Conservation (phyloP, 2,113 vertebrate genomes). For the Leptodactylus fuscus region DNA sequence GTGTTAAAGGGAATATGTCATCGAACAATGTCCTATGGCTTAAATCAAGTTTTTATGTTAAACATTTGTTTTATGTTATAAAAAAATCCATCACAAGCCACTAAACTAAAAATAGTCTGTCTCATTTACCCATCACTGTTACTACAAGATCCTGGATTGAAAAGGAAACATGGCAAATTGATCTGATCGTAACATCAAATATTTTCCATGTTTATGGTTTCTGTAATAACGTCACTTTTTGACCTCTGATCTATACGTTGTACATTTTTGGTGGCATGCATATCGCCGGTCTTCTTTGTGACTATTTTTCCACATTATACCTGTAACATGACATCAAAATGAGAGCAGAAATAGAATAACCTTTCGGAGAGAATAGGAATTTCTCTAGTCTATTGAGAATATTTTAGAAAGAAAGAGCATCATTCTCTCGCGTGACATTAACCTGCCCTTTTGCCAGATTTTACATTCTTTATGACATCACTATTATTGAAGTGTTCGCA, state of each 20-base stretch:
- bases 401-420: not conserved
- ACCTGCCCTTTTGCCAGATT: not conserved
- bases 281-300: not conserved
- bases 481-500: not conserved
- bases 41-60: too few relatives aligned
- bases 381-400: not conserved
- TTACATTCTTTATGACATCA: not conserved
- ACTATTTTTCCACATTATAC: not conserved
- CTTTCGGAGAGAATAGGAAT: not conserved
- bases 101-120: not conserved
- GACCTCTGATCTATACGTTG: not conserved
- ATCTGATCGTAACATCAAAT: too few relatives aligned
- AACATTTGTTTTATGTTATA: too few relatives aligned
- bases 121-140: not conserved
- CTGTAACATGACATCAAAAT: too few relatives aligned
- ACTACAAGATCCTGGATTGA: not conserved
- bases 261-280: not conserved
- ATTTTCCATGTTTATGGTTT: too few relatives aligned
- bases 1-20: too few relatives aligned
- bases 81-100: not conserved
- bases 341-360: not conserved
- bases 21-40: too few relatives aligned
- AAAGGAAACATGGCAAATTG: too few relatives aligned
- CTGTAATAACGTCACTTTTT: not conserved
- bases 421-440: not conserved